Percentiles rank a stretch among this genome's conserved stretches.
Evolutionary conservation across 1,140 invertebrate species (phyloP).

Genomic region (Paracyclopina nana): DNA sequence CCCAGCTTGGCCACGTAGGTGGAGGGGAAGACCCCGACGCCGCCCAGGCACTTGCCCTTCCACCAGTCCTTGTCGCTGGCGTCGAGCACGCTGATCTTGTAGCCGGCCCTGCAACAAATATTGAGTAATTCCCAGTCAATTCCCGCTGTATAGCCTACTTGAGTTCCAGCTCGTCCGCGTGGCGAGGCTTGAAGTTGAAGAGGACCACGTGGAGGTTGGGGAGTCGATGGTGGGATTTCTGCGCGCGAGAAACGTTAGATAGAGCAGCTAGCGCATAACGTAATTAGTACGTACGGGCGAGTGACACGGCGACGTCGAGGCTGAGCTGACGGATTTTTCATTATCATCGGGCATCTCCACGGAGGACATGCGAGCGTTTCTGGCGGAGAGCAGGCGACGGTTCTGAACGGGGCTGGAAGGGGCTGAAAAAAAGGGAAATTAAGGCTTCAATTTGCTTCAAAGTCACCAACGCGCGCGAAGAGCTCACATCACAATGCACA

Average conservation of each 20-base stretch:
- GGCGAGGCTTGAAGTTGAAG: constrained; percentile 82
- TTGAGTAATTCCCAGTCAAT: background rate
- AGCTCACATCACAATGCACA: too few species aligned
- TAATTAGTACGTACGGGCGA: constrained; percentile 40
- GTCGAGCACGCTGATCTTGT: constrained; percentile 82
- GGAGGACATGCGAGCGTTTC: constrained; percentile 67
- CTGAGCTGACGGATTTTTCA: constrained; percentile 70
- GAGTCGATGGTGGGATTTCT: constrained; percentile 63
- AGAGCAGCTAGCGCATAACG: background rate
- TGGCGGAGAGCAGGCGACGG: constrained; percentile 46
- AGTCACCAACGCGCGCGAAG: too few species aligned
- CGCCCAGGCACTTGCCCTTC: constrained; percentile 80
- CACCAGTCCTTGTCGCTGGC: constrained; percentile 89
- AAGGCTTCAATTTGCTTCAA: too few species aligned
- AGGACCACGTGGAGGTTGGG: constrained; percentile 83
- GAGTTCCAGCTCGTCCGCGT: constrained; percentile 77
- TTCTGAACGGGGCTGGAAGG: constrained; percentile 71
- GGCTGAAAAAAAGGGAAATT: constrained; percentile 33
- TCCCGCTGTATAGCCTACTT: constrained; percentile 37
- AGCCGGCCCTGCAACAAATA: constrained; percentile 47
- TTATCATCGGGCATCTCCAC: constrained; percentile 77
- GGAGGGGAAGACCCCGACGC: constrained; percentile 79
- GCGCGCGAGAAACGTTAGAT: constrained; percentile 22
- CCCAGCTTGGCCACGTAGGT: constrained; percentile 78
- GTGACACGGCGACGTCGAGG: constrained; percentile 73